Evolutionary conservation across 2,888 invertebrate species (phyloP).

Genomic region (Protonemura montana): DNA sequence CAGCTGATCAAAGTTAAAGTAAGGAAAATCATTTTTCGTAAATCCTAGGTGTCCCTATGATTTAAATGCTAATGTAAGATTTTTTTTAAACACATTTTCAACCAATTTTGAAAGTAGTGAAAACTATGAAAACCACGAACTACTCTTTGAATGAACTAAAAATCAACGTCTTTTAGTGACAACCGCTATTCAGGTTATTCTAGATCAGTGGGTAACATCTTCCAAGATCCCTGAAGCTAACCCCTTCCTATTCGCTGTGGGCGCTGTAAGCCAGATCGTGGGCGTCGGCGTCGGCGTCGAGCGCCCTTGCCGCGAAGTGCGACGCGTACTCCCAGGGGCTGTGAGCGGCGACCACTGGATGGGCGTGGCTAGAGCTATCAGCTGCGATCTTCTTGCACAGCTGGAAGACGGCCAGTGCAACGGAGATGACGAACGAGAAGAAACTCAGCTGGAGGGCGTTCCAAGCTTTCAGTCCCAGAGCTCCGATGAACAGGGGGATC

Average conservation of each 20-base stretch:
- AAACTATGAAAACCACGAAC: no score
- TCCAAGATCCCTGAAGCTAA: no score
- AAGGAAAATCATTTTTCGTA: no score
- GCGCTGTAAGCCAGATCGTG: constrained; percentile 50
- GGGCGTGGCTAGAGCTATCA: constrained; percentile 71
- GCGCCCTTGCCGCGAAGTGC: constrained; percentile 42
- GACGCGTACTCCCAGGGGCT: constrained; percentile 35
- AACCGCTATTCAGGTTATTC: no score
- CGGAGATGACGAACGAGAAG: constrained; percentile 87
- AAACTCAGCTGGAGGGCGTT: constrained; percentile 87
- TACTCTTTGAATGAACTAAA: no score
- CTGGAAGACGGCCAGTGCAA: constrained; percentile 87
- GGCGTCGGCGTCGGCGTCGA: constrained; percentile 43
- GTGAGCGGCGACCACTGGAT: constrained; percentile 44
- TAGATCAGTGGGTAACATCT: no score
- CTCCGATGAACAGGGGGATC: constrained; percentile 84
- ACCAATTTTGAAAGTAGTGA: no score
- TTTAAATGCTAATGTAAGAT: no score
- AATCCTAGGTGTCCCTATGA: no score
- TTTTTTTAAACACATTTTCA: no score
- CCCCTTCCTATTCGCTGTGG: constrained; percentile 29
- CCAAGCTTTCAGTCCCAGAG: constrained; percentile 87
- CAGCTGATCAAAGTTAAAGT: no score
- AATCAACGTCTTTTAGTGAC: no score
- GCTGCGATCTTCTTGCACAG: constrained; percentile 84